Evolutionary conservation across 2,888 invertebrate species (phyloP).

Genomic region (Noctua pronuba): DNA sequence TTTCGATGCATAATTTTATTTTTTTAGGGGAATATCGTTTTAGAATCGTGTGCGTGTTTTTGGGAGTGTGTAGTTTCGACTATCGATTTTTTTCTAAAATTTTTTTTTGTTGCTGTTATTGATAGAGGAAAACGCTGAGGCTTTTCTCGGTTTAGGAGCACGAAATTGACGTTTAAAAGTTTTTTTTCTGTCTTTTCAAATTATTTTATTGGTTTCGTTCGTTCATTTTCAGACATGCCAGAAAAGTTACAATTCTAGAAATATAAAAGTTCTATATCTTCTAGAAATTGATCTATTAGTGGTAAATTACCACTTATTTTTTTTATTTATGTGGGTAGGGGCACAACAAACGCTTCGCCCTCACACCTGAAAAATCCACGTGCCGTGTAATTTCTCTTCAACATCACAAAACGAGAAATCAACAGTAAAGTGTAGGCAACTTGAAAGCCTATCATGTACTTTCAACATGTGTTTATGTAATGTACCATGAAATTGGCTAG

Average conservation of each 20-base stretch:
- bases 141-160: neutral
- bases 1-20: conserved; percentile 46
- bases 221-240: neutral
- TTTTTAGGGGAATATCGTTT: conserved; percentile 1
- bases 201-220: neutral
- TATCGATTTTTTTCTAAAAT: neutral
- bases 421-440: conserved; percentile 48
- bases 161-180: neutral
- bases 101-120: neutral
- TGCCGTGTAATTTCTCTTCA: conserved; percentile 5
- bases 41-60: neutral
- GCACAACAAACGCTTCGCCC: neutral
- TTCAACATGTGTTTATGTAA: conserved; percentile 69
- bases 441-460: conserved; percentile 59
- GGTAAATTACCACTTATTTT: neutral
- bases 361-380: neutral
- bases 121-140: neutral
- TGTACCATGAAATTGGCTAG: conserved; percentile 73
- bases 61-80: neutral
- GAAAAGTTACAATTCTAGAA: neutral
- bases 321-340: neutral
- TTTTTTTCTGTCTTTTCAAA: neutral
- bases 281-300: neutral
- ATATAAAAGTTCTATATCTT: neutral
- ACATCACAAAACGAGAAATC: conserved; percentile 50